phyloP scores from a whole-genome alignment of 2,113 vertebrate species.

The Nanorana parkeri region DNA sequence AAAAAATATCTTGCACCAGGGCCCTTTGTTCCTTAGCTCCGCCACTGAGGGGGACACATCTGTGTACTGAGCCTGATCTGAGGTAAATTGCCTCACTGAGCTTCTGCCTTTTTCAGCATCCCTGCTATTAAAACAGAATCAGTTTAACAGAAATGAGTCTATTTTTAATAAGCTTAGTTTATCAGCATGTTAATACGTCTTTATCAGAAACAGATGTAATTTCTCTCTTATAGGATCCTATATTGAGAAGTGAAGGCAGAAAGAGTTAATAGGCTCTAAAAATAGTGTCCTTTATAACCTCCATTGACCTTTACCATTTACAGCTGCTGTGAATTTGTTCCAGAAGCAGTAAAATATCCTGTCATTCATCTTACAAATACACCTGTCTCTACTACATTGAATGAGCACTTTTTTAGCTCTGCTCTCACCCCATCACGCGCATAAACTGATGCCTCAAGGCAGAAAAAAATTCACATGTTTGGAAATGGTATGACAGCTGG shows the following conservation, averaged over 20 bases:
- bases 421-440: constrained; percentile 45
- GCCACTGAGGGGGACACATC: no score
- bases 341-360: constrained; percentile 40
- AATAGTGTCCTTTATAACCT: constrained; percentile 33
- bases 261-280: constrained; percentile 26
- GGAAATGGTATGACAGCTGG: constrained; percentile 41
- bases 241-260: not conserved
- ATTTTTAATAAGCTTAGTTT: no score
- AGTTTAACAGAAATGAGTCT: no score
- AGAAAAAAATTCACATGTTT: constrained; percentile 53
- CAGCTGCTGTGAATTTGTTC: constrained; percentile 45
- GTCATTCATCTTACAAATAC: constrained; percentile 57
- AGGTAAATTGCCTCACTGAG: no score
- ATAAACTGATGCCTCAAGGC: constrained; percentile 54
- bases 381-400: constrained; percentile 51
- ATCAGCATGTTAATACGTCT: no score
- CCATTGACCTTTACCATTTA: constrained; percentile 51
- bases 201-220: no score
- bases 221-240: not conserved
- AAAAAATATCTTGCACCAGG: no score
- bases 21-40: no score
- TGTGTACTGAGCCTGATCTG: no score
- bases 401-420: constrained; percentile 49
- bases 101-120: no score
- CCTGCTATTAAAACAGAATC: no score